phyloP scores from a whole-genome alignment of 2,888 invertebrate genomes.

The Nomada fucata region DNA sequence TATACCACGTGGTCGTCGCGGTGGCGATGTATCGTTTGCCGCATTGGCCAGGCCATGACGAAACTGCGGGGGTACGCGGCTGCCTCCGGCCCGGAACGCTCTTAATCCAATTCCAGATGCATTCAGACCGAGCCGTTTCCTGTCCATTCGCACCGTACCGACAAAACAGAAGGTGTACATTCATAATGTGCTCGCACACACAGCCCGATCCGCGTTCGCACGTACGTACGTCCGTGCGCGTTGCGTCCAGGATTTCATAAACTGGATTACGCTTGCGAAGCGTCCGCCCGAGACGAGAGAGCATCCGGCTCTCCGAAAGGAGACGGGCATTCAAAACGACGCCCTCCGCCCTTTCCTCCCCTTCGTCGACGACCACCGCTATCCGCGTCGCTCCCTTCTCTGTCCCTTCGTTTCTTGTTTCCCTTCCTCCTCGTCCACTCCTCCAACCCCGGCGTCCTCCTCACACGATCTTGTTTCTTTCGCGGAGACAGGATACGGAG shows the following conservation, averaged over 20 bases:
- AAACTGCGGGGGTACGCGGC: conserved; percentile 48
- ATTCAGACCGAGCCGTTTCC: conserved; percentile 79
- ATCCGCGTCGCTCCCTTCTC: conserved; percentile 26
- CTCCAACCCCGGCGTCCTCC: conserved; percentile 46
- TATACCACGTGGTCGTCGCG: conserved; percentile 1
- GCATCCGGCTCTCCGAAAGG: conserved; percentile 77
- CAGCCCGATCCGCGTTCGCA: not conserved
- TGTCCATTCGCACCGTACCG: conserved; percentile 77
- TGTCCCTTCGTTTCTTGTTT: conserved; percentile 11
- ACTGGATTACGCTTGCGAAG: conserved; percentile 75
- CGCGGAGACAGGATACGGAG: conserved; percentile 72
- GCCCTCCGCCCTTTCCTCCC: conserved; percentile 57
- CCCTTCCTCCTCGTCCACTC: conserved; percentile 18
- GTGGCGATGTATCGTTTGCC: not conserved
- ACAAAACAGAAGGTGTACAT: conserved; percentile 61
- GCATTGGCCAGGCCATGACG: conserved; percentile 59
- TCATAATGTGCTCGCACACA: conserved; percentile 29
- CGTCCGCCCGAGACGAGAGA: conserved; percentile 69
- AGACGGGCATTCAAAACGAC: conserved; percentile 71
- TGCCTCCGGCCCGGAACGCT: conserved; percentile 57
- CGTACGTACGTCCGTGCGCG: conserved; percentile 33
- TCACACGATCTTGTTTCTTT: conserved; percentile 69
- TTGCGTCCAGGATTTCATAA: conserved; percentile 71
- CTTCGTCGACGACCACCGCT: conserved; percentile 44
- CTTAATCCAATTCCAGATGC: conserved; percentile 78